Conservation (phyloP, 2,113 vertebrate genomes). For the Theristicus caerulescens region DNA sequence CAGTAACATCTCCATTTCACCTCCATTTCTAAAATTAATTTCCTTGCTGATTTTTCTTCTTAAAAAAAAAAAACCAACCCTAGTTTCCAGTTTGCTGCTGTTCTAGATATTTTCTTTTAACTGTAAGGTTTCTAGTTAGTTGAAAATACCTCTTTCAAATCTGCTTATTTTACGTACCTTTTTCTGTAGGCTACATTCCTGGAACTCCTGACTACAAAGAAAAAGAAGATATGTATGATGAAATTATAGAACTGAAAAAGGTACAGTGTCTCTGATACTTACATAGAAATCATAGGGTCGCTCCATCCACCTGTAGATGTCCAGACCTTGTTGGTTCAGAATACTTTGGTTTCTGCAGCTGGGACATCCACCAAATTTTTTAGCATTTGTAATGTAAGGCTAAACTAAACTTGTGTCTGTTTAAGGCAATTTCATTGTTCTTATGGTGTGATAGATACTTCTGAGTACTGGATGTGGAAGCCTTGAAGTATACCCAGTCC, state of each 20-base stretch:
- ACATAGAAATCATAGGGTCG: background rate
- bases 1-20: background rate
- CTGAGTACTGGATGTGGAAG: slow-evolving; percentile 24
- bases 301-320: background rate
- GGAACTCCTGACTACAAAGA: slow-evolving; percentile 83
- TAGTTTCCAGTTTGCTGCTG: background rate
- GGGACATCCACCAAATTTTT: background rate
- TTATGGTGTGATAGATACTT: background rate
- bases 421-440: background rate
- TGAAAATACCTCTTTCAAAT: background rate
- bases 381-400: background rate
- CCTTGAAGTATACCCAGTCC: background rate
- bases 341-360: background rate
- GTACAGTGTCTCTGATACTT: slow-evolving; percentile 58
- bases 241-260: slow-evolving; percentile 94
- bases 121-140: background rate
- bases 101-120: background rate
- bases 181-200: slow-evolving; percentile 65
- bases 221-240: slow-evolving; percentile 94
- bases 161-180: background rate
- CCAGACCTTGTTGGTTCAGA: background rate
- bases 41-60: background rate
- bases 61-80: background rate
- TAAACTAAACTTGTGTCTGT: background rate
- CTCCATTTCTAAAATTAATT: background rate